Percentiles rank a stretch among this genome's conserved stretches.
Evolutionary conservation across 2,113 vertebrate species (phyloP).

Genomic region (Callipepla californica): DNA sequence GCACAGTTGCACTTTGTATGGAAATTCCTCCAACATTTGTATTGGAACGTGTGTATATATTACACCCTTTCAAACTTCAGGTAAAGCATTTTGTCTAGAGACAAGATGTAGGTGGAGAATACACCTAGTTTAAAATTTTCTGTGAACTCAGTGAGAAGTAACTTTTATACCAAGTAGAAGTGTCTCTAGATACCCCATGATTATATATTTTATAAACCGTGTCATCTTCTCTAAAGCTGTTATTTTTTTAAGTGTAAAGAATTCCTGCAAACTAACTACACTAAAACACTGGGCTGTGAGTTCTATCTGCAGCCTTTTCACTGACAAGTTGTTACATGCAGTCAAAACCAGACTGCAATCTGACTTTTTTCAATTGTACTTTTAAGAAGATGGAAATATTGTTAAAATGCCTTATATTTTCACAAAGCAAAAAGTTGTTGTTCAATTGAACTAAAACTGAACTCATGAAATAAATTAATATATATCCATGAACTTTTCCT

Average conservation of each 20-base stretch:
- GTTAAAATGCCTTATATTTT: neutral
- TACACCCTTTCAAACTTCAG: conserved; percentile 60
- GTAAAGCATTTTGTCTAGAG: conserved; percentile 53
- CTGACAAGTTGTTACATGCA: neutral
- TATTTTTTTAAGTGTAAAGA: neutral
- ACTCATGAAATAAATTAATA: conserved; percentile 60
- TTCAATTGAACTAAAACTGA: conserved; percentile 69
- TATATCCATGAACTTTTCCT: neutral
- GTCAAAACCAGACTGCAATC: neutral
- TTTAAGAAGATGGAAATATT: neutral
- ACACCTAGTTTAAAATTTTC: neutral
- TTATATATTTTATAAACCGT: neutral
- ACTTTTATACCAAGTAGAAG: neutral
- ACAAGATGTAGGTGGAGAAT: neutral
- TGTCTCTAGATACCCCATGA: neutral
- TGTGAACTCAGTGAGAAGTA: conserved; percentile 37
- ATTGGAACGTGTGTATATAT: conserved; percentile 73
- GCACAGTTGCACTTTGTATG: conserved; percentile 77
- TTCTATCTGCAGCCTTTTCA: neutral
- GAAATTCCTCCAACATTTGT: conserved; percentile 27
- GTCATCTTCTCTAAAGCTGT: neutral
- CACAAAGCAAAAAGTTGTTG: conserved; percentile 61
- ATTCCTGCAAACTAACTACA: neutral
- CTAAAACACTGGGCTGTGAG: neutral
- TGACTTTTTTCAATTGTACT: neutral